phyloP scores from a whole-genome alignment of 2,113 vertebrate genomes.

The Neolamprologus devosi region DNA sequence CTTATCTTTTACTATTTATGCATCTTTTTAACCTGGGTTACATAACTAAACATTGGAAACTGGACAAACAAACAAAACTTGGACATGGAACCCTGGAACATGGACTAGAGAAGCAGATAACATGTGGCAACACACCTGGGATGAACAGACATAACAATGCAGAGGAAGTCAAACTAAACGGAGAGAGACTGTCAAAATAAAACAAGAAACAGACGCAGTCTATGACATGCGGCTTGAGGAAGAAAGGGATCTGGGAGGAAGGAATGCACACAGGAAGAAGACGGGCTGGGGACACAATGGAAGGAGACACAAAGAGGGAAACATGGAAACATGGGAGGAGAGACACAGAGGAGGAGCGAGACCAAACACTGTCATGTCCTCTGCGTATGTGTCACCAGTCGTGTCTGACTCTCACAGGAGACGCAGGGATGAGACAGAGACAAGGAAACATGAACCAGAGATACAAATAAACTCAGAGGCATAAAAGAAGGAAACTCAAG shows the following conservation, averaged over 20 bases:
- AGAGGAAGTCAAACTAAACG: neutral
- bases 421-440: neutral
- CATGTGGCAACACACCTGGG: neutral
- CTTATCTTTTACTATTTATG: no score
- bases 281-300: neutral
- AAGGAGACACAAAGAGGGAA: neutral
- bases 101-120: neutral
- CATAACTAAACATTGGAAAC: neutral
- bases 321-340: neutral
- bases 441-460: neutral
- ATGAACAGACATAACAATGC: neutral
- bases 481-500: neutral
- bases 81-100: neutral
- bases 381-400: no score
- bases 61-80: neutral
- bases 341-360: neutral
- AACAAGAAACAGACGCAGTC: neutral
- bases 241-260: fast-evolving
- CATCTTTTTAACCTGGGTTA: no score
- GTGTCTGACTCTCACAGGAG: neutral
- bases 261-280: neutral
- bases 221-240: neutral
- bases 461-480: fast-evolving
- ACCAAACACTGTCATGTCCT: neutral
- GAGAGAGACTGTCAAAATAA: neutral